Conservation (phyloP, 2,888 invertebrate genomes). For the Odontothrips loti region DNA sequence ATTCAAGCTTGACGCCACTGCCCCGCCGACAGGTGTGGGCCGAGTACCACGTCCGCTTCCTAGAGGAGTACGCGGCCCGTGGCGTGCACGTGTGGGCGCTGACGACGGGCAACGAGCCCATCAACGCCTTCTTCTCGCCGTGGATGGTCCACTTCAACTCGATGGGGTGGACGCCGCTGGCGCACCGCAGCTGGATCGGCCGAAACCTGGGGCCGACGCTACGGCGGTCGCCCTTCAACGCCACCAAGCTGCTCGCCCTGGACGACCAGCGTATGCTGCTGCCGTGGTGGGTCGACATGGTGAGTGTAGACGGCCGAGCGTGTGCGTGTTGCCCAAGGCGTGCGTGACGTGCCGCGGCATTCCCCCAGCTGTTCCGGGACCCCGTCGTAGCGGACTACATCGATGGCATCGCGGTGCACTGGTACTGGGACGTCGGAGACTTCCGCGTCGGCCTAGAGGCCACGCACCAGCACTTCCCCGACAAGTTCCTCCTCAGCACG, state of each 20-base stretch:
- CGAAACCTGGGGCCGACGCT: conserved; percentile 72
- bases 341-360: too few relatives aligned
- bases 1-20: not conserved
- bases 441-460: conserved; percentile 55
- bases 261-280: conserved; percentile 70
- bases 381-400: conserved; percentile 56
- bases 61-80: conserved; percentile 68
- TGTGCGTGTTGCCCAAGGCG: too few relatives aligned
- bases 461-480: conserved; percentile 58
- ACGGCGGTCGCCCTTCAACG: conserved; percentile 53
- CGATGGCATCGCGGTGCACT: conserved; percentile 76
- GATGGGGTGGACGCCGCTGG: conserved; percentile 67
- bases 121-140: conserved; percentile 55
- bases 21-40: not conserved
- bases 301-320: too few relatives aligned
- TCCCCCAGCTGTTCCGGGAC: conserved; percentile 42
- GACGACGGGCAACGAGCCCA: conserved; percentile 84
- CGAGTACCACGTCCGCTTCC: conserved; percentile 51
- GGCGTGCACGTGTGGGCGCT: conserved; percentile 73
- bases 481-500: conserved; percentile 70
- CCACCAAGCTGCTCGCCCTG: conserved; percentile 64
- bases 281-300: conserved; percentile 61
- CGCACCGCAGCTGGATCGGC: conserved; percentile 61
- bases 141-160: conserved; percentile 62
- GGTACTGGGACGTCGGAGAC: conserved; percentile 67